Evolutionary conservation across 2,113 vertebrate species (phyloP), one percentile per base, ranked within the genome.

Genomic region (Hystrix brachyura): DNA sequence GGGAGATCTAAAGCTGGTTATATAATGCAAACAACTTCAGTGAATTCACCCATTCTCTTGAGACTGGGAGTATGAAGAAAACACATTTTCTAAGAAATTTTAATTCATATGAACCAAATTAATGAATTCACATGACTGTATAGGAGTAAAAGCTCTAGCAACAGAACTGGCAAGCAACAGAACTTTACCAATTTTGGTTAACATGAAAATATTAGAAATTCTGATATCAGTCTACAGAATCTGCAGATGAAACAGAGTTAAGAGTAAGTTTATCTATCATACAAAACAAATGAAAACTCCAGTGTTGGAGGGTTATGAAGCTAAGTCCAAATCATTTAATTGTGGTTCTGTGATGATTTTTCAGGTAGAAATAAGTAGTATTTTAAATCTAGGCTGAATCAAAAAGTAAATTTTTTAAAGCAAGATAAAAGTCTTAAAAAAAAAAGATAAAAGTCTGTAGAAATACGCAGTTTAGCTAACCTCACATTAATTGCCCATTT

Each of bases 341-440:
- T 19, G n/a, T 10, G 87, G 27, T 32, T 78, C 87, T 10, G 29
- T 43, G 79, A 4, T n/a, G 13, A 38, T 94, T 27, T 94, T 90
- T 84, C 29, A 90, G 59, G 62, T 46, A 74, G n/a, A 95, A 29
- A 19, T 91, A 5, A 62, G 43, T 57, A 93, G 57, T 38, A 76
- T 38, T 81, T 89, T 80, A 96, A 95, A 88, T 27, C 64, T 62
- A 90, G 23, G 80, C 71, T 90, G 43, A 53, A 62, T 55, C 12
- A 83, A 46, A 46, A 80, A 92, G 64, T 74, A 85, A 92, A 87
- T 60, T 51, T 60, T 93, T 93, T 71, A 80, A 34, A 34, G 2
- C 19, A 79, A 92, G 13, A 92, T 67, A 72, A 95, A 94, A 92
- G 19, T 64, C 29, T 62, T 38, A 38, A 38, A 38, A 38, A 38